Percentiles rank a stretch among this genome's conserved stretches.
These are phyloP conservation scores for Punctoribates punctum DNA, from an alignment of 2,888 invertebrate species.

Conservation along the genomic window DNA sequence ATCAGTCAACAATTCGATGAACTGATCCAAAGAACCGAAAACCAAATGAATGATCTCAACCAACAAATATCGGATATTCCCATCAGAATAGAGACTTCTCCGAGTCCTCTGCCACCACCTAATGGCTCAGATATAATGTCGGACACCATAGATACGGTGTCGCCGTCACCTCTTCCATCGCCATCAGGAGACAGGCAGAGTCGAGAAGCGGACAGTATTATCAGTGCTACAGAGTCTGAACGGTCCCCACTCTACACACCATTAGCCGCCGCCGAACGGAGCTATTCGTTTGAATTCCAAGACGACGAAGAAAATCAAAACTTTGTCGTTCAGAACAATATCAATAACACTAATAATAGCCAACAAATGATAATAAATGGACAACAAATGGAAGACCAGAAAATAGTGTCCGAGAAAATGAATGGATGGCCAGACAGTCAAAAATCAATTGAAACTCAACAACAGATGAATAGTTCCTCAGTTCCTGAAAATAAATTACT, in stretches of 20 bases:
- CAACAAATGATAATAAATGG: conserved; percentile 24
- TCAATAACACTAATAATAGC: conserved; percentile 1
- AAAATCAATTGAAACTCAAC: conserved; percentile 66
- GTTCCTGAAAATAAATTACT: neutral
- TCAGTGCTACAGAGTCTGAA: conserved; percentile 10
- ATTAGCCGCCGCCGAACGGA: conserved; percentile 2
- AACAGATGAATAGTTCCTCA: neutral
- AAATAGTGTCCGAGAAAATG: conserved; percentile 62
- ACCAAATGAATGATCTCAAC: conserved; percentile 41
- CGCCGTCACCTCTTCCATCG: conserved; percentile 51
- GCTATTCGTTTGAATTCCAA: conserved; percentile 35
- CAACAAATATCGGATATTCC: conserved; percentile 30
- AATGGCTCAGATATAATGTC: conserved; percentile 31
- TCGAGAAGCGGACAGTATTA: conserved; percentile 18
- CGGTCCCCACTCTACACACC: conserved; percentile 23
- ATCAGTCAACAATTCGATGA: conserved; percentile 43
- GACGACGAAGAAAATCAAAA: conserved; percentile 7
- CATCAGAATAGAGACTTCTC: neutral
- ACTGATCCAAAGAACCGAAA: conserved; percentile 42
- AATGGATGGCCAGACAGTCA: conserved; percentile 81
- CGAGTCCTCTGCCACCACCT: conserved; percentile 48
- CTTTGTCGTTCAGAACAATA: conserved; percentile 43
- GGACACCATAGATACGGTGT: neutral
- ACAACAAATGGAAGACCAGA: neutral
- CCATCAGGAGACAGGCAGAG: conserved; percentile 38